These are phyloP conservation scores for Bedellia somnulentella DNA, from an alignment of 2,888 invertebrate species.

Conservation along the genomic window DNA sequence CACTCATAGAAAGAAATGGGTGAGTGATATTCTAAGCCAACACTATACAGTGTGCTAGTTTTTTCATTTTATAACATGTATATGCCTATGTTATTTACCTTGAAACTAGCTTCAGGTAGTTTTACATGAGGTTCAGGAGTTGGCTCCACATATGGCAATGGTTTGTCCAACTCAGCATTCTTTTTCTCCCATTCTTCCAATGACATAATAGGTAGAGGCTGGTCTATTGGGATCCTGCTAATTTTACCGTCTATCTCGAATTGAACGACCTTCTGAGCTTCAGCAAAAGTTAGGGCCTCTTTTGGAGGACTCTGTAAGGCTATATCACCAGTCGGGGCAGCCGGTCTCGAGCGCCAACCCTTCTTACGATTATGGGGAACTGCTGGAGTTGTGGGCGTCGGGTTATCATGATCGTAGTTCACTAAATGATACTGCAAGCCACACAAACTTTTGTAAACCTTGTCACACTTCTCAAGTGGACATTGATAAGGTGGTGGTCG, in stretches of 20 bases:
- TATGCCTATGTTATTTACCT: no score
- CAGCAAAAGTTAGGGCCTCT: slow-evolving; percentile 79
- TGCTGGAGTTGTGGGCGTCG: slow-evolving; percentile 65
- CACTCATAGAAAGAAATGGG: no score
- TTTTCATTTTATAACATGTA: no score
- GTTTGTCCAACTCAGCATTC: slow-evolving; percentile 46
- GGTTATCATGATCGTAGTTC: slow-evolving; percentile 83
- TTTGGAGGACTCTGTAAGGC: slow-evolving; percentile 56
- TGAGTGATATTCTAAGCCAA: no score
- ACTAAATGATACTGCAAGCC: slow-evolving; percentile 86
- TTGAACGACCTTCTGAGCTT: slow-evolving; percentile 83
- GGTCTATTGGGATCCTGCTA: slow-evolving; percentile 66
- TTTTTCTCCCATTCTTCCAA: slow-evolving; percentile 66
- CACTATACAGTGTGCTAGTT: no score
- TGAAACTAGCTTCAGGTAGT: slow-evolving; percentile 47
- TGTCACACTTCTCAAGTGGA: slow-evolving; percentile 81
- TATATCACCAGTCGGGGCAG: slow-evolving; percentile 61
- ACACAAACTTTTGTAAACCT: slow-evolving; percentile 82
- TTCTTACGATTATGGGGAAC: slow-evolving; percentile 67
- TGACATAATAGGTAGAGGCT: slow-evolving; percentile 69
- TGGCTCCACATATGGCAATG: slow-evolving; percentile 39
- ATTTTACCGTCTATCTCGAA: slow-evolving; percentile 83
- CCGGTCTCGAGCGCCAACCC: slow-evolving; percentile 55
- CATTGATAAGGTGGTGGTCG: slow-evolving; percentile 85
- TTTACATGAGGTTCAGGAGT: slow-evolving; percentile 45